Evolutionary conservation across 2,113 vertebrate genomes (phyloP), one percentile per base, ranked within the genome.

Genomic region (Etheostoma spectabile): DNA sequence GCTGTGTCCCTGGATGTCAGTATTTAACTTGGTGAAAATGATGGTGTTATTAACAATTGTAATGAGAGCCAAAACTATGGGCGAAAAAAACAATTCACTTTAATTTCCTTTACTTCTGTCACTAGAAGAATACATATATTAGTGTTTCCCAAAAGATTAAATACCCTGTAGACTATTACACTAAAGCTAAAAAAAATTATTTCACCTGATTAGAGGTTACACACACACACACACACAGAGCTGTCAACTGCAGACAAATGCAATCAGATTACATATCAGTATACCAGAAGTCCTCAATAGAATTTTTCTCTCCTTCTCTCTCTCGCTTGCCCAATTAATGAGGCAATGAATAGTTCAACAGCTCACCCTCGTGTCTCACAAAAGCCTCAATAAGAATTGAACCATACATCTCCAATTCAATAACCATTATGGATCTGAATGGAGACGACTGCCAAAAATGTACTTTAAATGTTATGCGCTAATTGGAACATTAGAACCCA

Each of bases 401-500:
- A 89, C 79, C 83, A 64, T 89, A 87, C 86, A 74, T 74, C 80
- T 82, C 62, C 77, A 27, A 86, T 89, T 90, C 90, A 88, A 92
- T 93, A 89, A 87, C 79, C 45, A 80, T 90, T 92, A 92, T 90
- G 89, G 85, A 86, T 88, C 74, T 67, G 82, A 93, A 88, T 52
- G 80, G 72, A 89, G 89, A 65, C 55, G 74, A 86, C 78, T 74
- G 85, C 89, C 90, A 90, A 89, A 90, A 92, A 88, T 83, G 79
- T 90, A 85, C 87, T 93, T 93, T 90, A 84, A 91, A 89, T 74
- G 84, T 71, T 88, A 13, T n/a, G 71, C 52, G 57, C 93, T 94
- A 92, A 93, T 93, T 91, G 91, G 85, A 84, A 70, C 83, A 86
- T 92, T 91, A 89, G 91, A 80, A 82, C 51, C 86, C 80, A 65